Evolutionary conservation across 37 sponge, comb jelly and placozoan species (phyloP), one percentile per base, ranked within the genome.

Genomic region (Aphrocallistes beatrix): DNA sequence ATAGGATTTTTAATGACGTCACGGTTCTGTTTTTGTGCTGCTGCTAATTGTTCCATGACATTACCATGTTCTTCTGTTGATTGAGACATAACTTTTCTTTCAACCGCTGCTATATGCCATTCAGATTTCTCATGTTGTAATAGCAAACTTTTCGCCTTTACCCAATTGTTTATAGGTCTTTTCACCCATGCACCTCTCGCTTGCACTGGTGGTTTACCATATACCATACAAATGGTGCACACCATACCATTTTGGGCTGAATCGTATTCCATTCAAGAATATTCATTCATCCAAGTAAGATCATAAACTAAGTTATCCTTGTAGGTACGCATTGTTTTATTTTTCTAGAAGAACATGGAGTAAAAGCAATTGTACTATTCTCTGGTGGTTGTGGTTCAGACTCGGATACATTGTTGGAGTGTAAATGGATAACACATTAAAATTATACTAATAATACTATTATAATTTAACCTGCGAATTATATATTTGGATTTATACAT

Each of bases 241-340:
- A 88, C 51, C 88, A 88, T 89, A 51, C 81, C 86, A 36, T 51
- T 84, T 3, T 0, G 45, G 45, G 45, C 6, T 42, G 45, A 42
- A 42, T 42, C 45, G 45, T 42, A 42, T 6, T 42, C 45, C 45
- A 42, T 42, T 13, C 45, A 42, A 42, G 45, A 42, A 42, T 42
- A 42, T 42, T 42, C 45, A 42, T 42, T 42, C 45, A 16, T 37
- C 87, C 87, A 87, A 36, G 45, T 51, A 0, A 37, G 60, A 84
- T 88, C 60, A 36, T 51, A 88, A 38, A 37, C n/a, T 38, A 88
- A 75, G 82, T 88, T 88, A 1, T 82, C 37, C 69, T 88, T 88
- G 85, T 84, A 88, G 50, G 83, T 38, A 17, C 39, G 50, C 88
- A 88, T 88, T 38, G 39, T 88, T 51, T 85, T 75, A 48, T 6